Percentiles rank a stretch among this genome's conserved stretches.
phyloP scores from a whole-genome alignment of 64 coral and sea anemone species.

The Anthopleura sola region DNA sequence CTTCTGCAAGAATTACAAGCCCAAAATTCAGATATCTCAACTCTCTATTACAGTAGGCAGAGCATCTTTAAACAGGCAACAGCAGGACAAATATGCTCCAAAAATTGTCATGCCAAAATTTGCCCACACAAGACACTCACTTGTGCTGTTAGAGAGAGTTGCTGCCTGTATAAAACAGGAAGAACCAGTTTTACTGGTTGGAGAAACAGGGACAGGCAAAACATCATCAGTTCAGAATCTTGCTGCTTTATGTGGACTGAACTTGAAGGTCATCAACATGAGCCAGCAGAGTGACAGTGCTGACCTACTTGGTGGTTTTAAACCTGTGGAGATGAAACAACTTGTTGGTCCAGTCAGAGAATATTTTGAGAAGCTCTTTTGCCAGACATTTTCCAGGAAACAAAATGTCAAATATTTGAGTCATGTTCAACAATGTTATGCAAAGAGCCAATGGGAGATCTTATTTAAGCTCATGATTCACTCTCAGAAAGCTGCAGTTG shows the following conservation, averaged over 20 bases:
- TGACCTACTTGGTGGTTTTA: conserved; percentile 91
- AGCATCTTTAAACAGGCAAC: conserved; percentile 59
- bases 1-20: conserved; percentile 78
- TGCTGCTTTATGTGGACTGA: conserved; percentile 57
- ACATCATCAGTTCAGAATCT: conserved; percentile 89
- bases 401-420: conserved; percentile 88
- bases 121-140: conserved; percentile 91
- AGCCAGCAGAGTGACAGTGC: conserved; percentile 98
- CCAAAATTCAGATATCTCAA: conserved; percentile 57
- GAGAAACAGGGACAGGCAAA: conserved; percentile 97
- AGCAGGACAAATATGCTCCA: not conserved
- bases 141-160: conserved; percentile 83
- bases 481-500: conserved; percentile 64
- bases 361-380: conserved; percentile 85
- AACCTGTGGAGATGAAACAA: conserved; percentile 98
- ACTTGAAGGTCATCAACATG: conserved; percentile 90
- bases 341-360: conserved; percentile 86
- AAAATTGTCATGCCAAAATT: conserved; percentile 27
- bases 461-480: conserved; percentile 94
- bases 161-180: conserved; percentile 76
- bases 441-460: conserved; percentile 77
- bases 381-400: conserved; percentile 91
- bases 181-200: conserved; percentile 90
- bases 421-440: conserved; percentile 94
- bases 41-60: conserved; percentile 80